Evolutionary conservation across 2,113 vertebrate genomes (phyloP), one percentile per base, ranked within the genome.

Genomic region (Seriola rivoliana): DNA sequence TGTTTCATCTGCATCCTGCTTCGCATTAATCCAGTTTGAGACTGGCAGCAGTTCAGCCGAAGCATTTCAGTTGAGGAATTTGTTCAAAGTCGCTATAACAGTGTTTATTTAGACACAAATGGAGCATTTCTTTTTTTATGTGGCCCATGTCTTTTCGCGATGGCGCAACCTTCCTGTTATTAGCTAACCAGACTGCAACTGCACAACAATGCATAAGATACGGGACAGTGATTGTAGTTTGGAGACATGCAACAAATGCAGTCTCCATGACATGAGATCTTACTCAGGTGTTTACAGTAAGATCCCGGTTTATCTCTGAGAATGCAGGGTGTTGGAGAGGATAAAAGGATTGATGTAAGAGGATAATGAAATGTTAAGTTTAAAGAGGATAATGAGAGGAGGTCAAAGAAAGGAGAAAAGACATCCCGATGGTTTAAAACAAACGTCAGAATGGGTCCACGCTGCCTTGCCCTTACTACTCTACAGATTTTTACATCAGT

Each of bases 281-380:
- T 21, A 40, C 23, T 10, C 46, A 54, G 50, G 54, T 65, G 16
- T 83, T 78, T 46, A 60, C 52, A 67, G 69, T 55, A 19, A 29
- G 48, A 54, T 76, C 63, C 66, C 70, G 81, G 75, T 85, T 88
- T 86, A 85, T 87, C 75, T 32, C 13, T 23, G 58, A 52, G 81
- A 78, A 77, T 58, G 62, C n/a, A 81, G 85, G 75, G 78, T 73
- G 88, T 77, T 16, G 6, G 66, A 16, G 86, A 36, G 81, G 88
- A 84, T 89, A 78, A 90, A 76, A 25, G 78, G 89, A 90, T 91
- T 91, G 25, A n/a, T 78, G 84, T 90, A 89, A 93, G 91, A 91
- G 84, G 91, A 93, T 93, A 82, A 91, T 84, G 77, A 82, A 84
- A 83, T 81, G 82, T 89, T 80, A 77, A 84, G 82, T 78, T 85